phyloP scores from a whole-genome alignment of 2,113 vertebrate species.

The Dasyornis broadbenti region DNA sequence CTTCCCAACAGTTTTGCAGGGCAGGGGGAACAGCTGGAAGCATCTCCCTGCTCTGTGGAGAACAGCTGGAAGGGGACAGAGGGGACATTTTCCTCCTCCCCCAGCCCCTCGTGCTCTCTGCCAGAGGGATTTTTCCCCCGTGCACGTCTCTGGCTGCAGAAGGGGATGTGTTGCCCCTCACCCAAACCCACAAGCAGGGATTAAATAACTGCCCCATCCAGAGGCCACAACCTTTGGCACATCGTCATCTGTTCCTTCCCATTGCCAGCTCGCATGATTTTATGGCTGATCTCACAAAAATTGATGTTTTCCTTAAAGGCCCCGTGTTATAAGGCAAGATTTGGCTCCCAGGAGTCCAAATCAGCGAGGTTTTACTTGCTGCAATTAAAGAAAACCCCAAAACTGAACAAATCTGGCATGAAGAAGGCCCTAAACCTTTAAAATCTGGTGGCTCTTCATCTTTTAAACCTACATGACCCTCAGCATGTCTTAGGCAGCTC shows the following conservation, averaged over 20 bases:
- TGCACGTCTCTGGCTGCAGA: not conserved
- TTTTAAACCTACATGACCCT: not conserved
- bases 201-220: not conserved
- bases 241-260: not conserved
- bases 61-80: not conserved
- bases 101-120: not conserved
- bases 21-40: not conserved
- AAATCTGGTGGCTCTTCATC: not conserved
- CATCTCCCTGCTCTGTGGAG: not conserved
- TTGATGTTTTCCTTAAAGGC: slow-evolving; percentile 39
- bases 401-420: fast-evolving
- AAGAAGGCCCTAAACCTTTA: not conserved
- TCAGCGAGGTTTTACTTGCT: fast-evolving
- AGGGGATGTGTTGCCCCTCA: not conserved
- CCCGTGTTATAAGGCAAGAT: fast-evolving
- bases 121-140: not conserved
- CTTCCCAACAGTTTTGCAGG: not conserved
- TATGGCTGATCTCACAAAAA: slow-evolving; percentile 23
- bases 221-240: not conserved
- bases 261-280: not conserved
- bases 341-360: not conserved
- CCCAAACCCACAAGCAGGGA: not conserved
- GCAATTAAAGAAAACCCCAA: not conserved
- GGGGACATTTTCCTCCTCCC: not conserved
- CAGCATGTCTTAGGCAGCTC: not conserved